Base-by-base conservation (phyloP, 2,888 invertebrate genomes). In the Calameuta idolon region DNA sequence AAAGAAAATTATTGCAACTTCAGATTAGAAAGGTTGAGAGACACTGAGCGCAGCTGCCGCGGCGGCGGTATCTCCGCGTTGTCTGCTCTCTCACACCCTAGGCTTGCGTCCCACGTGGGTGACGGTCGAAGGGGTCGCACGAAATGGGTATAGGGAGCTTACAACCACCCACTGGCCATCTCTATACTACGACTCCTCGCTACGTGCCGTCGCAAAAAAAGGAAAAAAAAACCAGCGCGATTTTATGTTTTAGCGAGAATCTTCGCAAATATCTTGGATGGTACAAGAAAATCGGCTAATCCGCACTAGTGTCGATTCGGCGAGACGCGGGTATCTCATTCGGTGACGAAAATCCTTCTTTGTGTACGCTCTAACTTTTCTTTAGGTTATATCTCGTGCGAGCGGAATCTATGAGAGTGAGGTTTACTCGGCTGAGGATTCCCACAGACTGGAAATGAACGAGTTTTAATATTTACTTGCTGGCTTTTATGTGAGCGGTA, bases 51-150 rank as follows among this genome's bases (percentile, higher is more conserved):
- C 89, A 90, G 90, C 90, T 90, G 89, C 90, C 89, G 89, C 89
- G 88, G 87, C 86, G 82, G 81, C 77, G 78, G 87, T 89, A 89
- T 89, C 87, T 89, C 90, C 87, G 88, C 88, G 89, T 89, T 89
- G 89, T 88, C 90, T 89, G 87, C 87, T 85, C 85, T 87, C 90
- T 89, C 90, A 87, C 89, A 89, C 89, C 88, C 88, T 88, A 87
- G 87, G 87, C 86, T 87, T 86, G 87, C 86, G 87, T 88, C 88
- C 90, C 90, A 90, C 90, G 90, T 90, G 90, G 90, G 89, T 88
- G 90, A 88, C 88, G 90, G 90, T 89, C 90, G 90, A 90, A 90
- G 90, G 90, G 90, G 90, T 90, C 90, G 90, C 87, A 86, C 88
- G 91, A 89, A 34, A 90, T 87, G 90, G 81, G 76, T 78, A 75